Base-by-base conservation (phyloP, 64 coral and sea anemone genomes). In the Dendrophyllia cribrosa region DNA sequence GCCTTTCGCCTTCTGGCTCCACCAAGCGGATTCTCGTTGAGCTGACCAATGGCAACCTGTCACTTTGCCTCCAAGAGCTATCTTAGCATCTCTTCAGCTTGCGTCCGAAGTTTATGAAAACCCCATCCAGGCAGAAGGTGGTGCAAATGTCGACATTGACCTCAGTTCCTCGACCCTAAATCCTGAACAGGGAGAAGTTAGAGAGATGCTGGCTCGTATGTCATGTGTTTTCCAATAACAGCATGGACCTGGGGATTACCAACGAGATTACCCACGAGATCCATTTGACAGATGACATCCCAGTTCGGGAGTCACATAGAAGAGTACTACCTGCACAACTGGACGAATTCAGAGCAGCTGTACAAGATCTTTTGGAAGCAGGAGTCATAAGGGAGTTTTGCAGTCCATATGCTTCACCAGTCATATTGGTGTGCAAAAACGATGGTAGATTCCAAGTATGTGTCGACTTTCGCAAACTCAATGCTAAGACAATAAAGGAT, bases 391-490 rank as follows among this genome's bases (percentile, higher is more conserved):
- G 53, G 17, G 74, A 95, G 56, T 95, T 82, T 2, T 24, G 77
- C 9, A 91, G 88, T 23, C 83, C 82, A 0, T 95, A 59, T 61
- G 61, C 66, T 3, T 91, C 74, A 2, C 51, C 82, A 16, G 88
- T 91, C 1, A 81, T 90, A 5, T 43, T 95, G 4, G 82, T 91
- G 0, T 10, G 74, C 4, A 95, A 95, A 63, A 76, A 85, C 8
- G 88, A 89, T 62, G 67, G 76, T 14, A 58, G 20, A n/a, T 62
- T 90, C 20, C 49, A 81, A 25, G 59, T 86, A 16, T 90, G 81
- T 64, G 79, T 95, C 6, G 93, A 95, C 65, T 95, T 86, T 19
- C 59, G 64, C 3, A 89, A 58, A 14, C 59, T 95, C 0, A 91
- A 88, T 20, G 1, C 85, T 5, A 56, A 63, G 51, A 92, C 60